Evolutionary conservation across 1,140 invertebrate species (phyloP), one percentile per base, ranked within the genome.

Genomic region (silkworm (Bombyx mori)): DNA sequence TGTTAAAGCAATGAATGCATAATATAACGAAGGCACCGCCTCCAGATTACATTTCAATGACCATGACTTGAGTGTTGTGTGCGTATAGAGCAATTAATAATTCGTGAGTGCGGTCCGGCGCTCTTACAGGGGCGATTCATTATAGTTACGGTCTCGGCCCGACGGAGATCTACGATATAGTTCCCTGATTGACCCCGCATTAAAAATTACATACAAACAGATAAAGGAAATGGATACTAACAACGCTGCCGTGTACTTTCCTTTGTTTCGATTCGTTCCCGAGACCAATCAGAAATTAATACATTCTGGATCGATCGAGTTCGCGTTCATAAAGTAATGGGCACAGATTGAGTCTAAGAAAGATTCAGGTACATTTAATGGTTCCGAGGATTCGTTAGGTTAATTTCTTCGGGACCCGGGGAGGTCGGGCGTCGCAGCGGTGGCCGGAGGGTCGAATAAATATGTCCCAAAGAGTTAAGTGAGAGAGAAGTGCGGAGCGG

Each of bases 401-500:
- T 84, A 85, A 85, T 85, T 87, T 77, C 54, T 71, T 69, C 57
- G 61, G 65, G 70, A 66, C 66, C 66, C 66, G 65, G 72, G 69
- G 56, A 60, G 66, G 66, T 67, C 61, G 66, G 66, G 65, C 67
- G 68, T 63, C 69, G 73, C 62, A 65, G 75, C 62, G 82, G 83
- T 83, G 75, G 80, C 80, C 82, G 66, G 84, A 82, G 82, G 84
- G 81, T 87, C 84, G 77, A 87, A 87, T 87, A 87, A 87, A 87
- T 87, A 87, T 87, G 84, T 87, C 84, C 78, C 84, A 87, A 87
- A 85, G 84, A 87, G 80, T 85, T 85, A 87, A 87, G 80, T 87
- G 81, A 74, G 73, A 73, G 77, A 69, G 82, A 82, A 83, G 82
- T 84, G 74, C 68, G 83, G 75, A 73, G 80, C 76, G 76, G 69